Conservation (phyloP, 2,797 vertebrate species). For the Pristis pectinata region DNA sequence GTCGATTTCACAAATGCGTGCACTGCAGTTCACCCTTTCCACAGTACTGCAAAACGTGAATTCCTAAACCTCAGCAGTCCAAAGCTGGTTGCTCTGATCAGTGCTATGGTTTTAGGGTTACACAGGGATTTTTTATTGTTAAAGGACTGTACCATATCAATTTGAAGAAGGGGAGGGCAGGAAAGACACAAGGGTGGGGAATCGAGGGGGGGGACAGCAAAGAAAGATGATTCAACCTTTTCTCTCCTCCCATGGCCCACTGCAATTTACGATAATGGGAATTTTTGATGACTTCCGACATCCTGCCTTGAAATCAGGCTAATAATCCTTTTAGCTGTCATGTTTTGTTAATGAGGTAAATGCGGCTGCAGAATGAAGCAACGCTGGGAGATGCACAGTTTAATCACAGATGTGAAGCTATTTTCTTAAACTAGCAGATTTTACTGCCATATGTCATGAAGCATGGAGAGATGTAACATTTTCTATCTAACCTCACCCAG, state of each 20-base stretch:
- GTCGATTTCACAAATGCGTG: constrained; percentile 43
- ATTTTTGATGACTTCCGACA: constrained; percentile 96
- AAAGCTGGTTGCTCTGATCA: constrained; percentile 66
- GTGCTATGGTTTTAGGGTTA: constrained; percentile 84
- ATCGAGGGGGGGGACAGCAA: constrained; percentile 53
- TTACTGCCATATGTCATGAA: constrained; percentile 41
- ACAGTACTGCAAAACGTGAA: constrained; percentile 49
- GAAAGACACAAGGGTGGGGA: constrained; percentile 52
- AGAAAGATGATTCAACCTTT: constrained; percentile 61
- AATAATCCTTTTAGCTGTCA: constrained; percentile 93
- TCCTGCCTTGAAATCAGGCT: constrained; percentile 86
- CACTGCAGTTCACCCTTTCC: constrained; percentile 44
- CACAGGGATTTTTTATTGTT: constrained; percentile 95
- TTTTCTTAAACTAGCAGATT: constrained; percentile 58
- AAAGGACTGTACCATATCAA: constrained; percentile 85
- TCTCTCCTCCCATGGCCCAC: constrained; percentile 56
- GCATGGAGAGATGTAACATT: constrained; percentile 3
- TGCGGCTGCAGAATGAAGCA: constrained; percentile 67
- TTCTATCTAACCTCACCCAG: constrained; percentile 41
- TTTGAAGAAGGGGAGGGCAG: constrained; percentile 59
- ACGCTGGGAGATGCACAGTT: constrained; percentile 59
- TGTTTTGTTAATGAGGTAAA: constrained; percentile 89
- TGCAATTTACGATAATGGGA: constrained; percentile 94
- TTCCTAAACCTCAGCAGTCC: constrained; percentile 57
- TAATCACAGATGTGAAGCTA: constrained; percentile 60